Evolutionary conservation across 1,140 invertebrate species (phyloP), one percentile per base, ranked within the genome.

Genomic region (Ptiloglossa arizonensis): DNA sequence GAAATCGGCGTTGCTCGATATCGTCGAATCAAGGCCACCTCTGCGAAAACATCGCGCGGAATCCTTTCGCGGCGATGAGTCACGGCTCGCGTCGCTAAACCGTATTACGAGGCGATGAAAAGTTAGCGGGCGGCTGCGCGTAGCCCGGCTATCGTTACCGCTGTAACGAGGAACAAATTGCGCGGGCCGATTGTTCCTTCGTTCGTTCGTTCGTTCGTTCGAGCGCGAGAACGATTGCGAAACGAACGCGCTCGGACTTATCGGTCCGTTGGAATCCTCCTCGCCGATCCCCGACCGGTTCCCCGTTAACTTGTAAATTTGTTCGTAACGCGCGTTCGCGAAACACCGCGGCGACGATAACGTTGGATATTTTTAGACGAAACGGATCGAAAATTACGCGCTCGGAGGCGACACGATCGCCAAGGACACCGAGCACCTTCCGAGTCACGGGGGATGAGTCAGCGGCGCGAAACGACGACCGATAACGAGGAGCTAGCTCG

Each of bases 61-160:
- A 77, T 74, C 66, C 69, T 81, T 63, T 56, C 64, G 41, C 77
- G 60, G 44, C 79, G 64, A 71, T 82, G 79, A 81, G 60, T 81
- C 81, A 81, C n/a, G n/a, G n/a, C 29, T 27, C 5, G n/a, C 32
- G 17, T 46, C 15, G 35, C 22, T 15, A 77, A 63, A 17, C 5
- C 8, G 64, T 63, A 77, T 81, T 81, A 66, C 79, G 60, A 62
- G 68, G 67, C 77, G 60, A 81, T 80, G 62, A 72, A 72, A 72
- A 57, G 56, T 41, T n/a, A n/a, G n/a, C n/a, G n/a, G n/a, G n/a
- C n/a, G n/a, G n/a, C 60, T 24, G 48, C 48, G 52, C 44, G 69
- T 68, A 44, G 57, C 32, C 68, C 19, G 46, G 52, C 52, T 59
- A 73, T 27, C 46, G 71, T 76, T 70, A n/a, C 17, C 64, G 59